A percentile compares a stretch with the other conserved stretches of the same genome.
These are phyloP conservation scores for Sceloporus tristichus DNA, from an alignment of 2,113 vertebrate species.

Conservation along the genomic window DNA sequence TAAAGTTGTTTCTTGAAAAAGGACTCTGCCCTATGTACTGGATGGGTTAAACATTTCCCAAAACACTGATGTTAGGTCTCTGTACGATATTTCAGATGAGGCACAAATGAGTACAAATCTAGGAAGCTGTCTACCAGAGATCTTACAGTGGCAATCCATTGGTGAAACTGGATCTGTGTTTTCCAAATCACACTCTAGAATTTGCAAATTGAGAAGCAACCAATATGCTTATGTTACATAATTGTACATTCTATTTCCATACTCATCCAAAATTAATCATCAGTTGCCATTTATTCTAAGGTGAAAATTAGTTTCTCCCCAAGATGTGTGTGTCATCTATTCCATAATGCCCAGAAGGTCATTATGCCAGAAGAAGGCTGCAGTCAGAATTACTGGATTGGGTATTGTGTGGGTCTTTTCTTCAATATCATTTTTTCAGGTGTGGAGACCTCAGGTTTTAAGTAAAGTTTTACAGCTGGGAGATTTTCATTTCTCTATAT, in stretches of 20 bases:
- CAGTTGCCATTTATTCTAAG: background rate
- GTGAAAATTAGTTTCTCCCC: background rate
- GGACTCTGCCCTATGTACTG: background rate
- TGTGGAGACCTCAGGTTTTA: slow-evolving; percentile 27
- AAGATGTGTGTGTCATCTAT: background rate
- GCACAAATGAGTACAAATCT: background rate
- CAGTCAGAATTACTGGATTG: background rate
- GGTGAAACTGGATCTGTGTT: background rate
- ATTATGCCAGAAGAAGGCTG: background rate
- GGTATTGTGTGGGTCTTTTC: slow-evolving; percentile 3
- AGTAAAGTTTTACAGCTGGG: slow-evolving; percentile 4
- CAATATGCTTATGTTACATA: background rate
- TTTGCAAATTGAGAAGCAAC: background rate
- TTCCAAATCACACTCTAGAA: background rate
- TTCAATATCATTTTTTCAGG: background rate
- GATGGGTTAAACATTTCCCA: background rate
- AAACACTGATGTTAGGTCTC: too few species aligned
- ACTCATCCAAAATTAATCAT: background rate
- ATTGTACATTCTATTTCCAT: background rate
- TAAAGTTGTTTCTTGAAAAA: background rate
- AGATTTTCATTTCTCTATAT: background rate
- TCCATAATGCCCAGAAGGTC: background rate
- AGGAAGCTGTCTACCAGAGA: background rate
- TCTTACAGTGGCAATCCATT: background rate
- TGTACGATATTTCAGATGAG: background rate